Percentiles rank a stretch among this genome's conserved stretches.
Conservation (phyloP, 23 tunicate species). For the Diplosoma virens region DNA sequence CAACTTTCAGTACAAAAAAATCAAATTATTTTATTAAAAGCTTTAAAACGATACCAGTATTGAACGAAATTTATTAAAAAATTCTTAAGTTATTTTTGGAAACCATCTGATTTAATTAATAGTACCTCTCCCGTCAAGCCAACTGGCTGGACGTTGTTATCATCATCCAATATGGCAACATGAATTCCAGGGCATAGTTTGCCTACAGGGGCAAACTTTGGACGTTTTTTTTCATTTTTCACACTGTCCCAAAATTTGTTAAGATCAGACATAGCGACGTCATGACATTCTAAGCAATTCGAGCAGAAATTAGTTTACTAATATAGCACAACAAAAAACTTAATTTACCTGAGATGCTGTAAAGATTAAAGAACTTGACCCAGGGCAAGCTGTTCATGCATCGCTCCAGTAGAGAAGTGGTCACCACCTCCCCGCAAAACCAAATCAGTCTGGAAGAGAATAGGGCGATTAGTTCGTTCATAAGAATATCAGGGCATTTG, state of each 20-base stretch:
- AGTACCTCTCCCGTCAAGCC: conserved; percentile 91
- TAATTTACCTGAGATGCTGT: conserved; percentile 88
- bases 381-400: conserved; percentile 58
- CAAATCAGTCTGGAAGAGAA: conserved; percentile 69
- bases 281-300: conserved; percentile 69
- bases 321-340: neutral
- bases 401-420: conserved; percentile 67
- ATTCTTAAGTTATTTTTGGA: too few relatives aligned
- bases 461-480: too few relatives aligned
- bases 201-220: conserved; percentile 88
- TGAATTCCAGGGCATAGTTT: conserved; percentile 67
- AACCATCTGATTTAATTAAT: too few relatives aligned
- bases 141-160: conserved; percentile 64
- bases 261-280: conserved; percentile 75
- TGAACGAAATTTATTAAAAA: too few relatives aligned
- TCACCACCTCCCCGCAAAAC: conserved; percentile 95
- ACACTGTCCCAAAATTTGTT: conserved; percentile 35
- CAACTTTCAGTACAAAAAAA: too few relatives aligned
- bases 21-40: too few relatives aligned
- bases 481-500: too few relatives aligned
- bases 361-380: conserved; percentile 69
- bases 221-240: conserved; percentile 29
- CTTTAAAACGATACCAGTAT: too few relatives aligned
- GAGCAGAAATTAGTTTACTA: neutral
- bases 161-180: conserved; percentile 64